Conservation (phyloP, 2,797 vertebrate genomes). For the Varecia variegata region DNA sequence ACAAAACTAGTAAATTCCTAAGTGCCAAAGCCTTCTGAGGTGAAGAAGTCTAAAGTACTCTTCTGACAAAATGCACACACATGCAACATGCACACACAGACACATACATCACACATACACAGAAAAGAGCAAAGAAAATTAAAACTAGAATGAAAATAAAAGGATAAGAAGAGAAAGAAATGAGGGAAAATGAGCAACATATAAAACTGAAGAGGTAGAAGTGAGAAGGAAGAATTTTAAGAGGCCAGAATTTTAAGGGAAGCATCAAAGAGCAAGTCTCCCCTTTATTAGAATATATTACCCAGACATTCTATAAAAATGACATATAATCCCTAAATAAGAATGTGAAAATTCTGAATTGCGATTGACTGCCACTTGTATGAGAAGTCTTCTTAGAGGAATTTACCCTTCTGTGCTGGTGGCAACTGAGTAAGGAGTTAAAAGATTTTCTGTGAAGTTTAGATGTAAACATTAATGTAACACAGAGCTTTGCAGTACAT, state of each 20-base stretch:
- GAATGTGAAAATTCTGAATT: slow-evolving; percentile 73
- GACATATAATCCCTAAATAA: slow-evolving; percentile 54
- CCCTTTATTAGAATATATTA: slow-evolving; percentile 41
- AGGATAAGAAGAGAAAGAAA: slow-evolving; percentile 18
- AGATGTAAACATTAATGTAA: slow-evolving; percentile 74
- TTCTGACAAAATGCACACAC: slow-evolving; percentile 38
- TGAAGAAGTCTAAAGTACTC: neutral
- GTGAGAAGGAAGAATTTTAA: slow-evolving; percentile 47
- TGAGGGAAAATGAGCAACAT: slow-evolving; percentile 37
- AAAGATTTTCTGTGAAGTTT: slow-evolving; percentile 67
- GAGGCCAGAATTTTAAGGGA: slow-evolving; percentile 43
- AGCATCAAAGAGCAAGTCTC: slow-evolving; percentile 49
- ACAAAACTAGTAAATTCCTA: neutral
- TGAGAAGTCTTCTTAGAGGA: slow-evolving; percentile 81
- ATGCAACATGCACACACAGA: neutral
- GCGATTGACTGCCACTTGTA: slow-evolving; percentile 77
- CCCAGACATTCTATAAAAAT: slow-evolving; percentile 42
- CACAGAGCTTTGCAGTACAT: slow-evolving; percentile 66
- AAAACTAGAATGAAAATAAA: slow-evolving; percentile 43
- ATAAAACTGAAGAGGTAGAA: slow-evolving; percentile 52
- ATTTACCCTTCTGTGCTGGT: slow-evolving; percentile 74
- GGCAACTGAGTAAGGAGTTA: slow-evolving; percentile 70
- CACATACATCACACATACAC: neutral
- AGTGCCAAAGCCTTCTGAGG: neutral
- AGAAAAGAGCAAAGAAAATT: neutral